Base-by-base conservation (phyloP, 2,888 invertebrate species). In the Calliscelio sp. region DNA sequence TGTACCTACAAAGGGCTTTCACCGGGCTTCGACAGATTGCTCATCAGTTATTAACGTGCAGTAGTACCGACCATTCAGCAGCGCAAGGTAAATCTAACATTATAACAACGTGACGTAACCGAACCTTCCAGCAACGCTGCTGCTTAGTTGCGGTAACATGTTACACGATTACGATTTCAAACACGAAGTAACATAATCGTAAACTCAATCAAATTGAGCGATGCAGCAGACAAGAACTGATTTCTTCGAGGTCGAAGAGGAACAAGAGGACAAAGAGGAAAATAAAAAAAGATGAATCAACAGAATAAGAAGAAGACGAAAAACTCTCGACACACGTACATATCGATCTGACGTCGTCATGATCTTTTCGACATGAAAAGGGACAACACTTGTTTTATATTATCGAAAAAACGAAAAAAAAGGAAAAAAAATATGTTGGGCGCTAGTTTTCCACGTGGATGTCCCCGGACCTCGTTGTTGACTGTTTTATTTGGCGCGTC, bases 1-100 rank as follows among this genome's bases (percentile, higher is more conserved):
- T 91, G 84, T 90, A 90, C 86, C 86, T 92, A 85, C 91, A 90
- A 85, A 91, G 91, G 87, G 89, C 90, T 86, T 87, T 92, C 66
- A 87, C 88, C 83, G 90, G 89, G 85, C 89, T 92, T 86, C 89
- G 90, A 77, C 89, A 89, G 80, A 88, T 91, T 84, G 90, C 90
- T 85, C 90, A 89, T 66, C 87, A 89, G 73, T 89, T 90, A 85
- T 55, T 84, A 63, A 73, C 73, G 73, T 84, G 81, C 71, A 81
- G 84, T 80, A 68, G 75, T 81, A 44, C 61, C 75, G 78, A 81
- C 61, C 78, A 51, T 24, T 28, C 78, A 55, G 68, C 71, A 25
- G 61, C 77, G 59, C n/a, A 82, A 55, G 68, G 61, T 55, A 66
- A 82, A 78, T 14, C 82, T 79, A 79, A 70, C 55, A 44, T 55